A percentile compares a stretch with the other conserved stretches of the same genome.
These are phyloP conservation scores for Eunapius fragilis DNA, from an alignment of 37 sponge, comb jelly and placozoan genomes.

Conservation along the genomic window DNA sequence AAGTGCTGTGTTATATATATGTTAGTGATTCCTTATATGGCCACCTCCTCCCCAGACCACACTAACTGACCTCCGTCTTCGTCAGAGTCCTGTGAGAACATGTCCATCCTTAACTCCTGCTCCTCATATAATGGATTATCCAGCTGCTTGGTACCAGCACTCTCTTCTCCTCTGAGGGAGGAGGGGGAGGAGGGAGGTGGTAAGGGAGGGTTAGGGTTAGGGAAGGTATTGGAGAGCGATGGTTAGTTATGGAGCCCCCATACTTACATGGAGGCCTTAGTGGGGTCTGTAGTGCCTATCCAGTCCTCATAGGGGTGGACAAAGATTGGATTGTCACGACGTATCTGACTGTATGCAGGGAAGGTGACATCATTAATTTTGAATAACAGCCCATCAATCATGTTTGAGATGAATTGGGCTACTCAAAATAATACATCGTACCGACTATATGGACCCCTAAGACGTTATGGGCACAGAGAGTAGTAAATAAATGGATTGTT, in stretches of 20 bases:
- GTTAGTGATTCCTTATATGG: too few relatives aligned
- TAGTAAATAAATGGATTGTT: too few relatives aligned
- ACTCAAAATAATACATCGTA: too few relatives aligned
- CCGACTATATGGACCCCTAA: too few relatives aligned
- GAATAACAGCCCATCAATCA: too few relatives aligned
- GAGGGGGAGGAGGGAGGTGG: background rate
- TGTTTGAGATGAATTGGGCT: too few relatives aligned
- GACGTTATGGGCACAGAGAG: too few relatives aligned
- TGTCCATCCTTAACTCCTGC: slow-evolving; percentile 62
- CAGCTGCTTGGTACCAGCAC: slow-evolving; percentile 12
- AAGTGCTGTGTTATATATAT: too few relatives aligned
- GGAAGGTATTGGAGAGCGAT: background rate
- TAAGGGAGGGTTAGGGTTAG: background rate
- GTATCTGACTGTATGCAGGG: slow-evolving; percentile 8
- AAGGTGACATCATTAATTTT: too few relatives aligned
- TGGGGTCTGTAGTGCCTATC: slow-evolving; percentile 46
- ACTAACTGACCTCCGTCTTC: slow-evolving; percentile 22
- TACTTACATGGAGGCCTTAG: slow-evolving; percentile 51
- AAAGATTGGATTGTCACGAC: slow-evolving; percentile 60
- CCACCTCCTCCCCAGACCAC: background rate
- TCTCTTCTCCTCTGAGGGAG: slow-evolving; percentile 34
- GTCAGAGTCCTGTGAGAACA: slow-evolving; percentile 54
- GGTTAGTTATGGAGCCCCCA: too few relatives aligned
- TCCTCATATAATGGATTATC: slow-evolving; percentile 67
- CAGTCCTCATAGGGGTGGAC: slow-evolving; percentile 60